These are phyloP conservation scores for Phaonia tiefii DNA, from an alignment of 2,888 invertebrate species.

Conservation along the genomic window DNA sequence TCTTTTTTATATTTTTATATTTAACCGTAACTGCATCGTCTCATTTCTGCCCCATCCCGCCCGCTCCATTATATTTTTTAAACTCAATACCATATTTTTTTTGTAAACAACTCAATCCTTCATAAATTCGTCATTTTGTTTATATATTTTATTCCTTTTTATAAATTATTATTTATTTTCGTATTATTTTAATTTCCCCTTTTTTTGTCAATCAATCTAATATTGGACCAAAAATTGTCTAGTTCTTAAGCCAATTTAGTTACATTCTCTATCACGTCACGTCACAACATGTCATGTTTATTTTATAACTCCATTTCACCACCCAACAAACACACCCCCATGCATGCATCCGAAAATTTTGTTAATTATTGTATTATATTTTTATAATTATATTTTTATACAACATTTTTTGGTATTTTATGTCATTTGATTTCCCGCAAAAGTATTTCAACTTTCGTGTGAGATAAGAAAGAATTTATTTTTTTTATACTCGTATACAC, in stretches of 20 bases:
- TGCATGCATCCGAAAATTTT: constrained; percentile 29
- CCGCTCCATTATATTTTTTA: constrained; percentile 48
- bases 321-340: background rate
- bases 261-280: constrained; percentile 8
- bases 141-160: background rate
- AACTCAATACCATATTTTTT: constrained; percentile 53
- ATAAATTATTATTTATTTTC: constrained; percentile 45
- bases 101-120: constrained; percentile 33
- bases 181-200: constrained; percentile 61
- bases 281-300: constrained; percentile 29
- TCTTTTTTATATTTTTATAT: constrained; percentile 15
- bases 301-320: too few species aligned
- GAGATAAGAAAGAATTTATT: constrained; percentile 53
- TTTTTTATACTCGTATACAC: constrained; percentile 8
- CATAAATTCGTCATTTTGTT: constrained; percentile 1
- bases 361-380: constrained; percentile 62
- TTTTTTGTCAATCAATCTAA: constrained; percentile 72
- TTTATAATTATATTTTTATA: constrained; percentile 71
- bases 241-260: constrained; percentile 80
- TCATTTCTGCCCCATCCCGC: constrained; percentile 19
- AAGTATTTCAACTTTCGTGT: constrained; percentile 17
- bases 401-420: constrained; percentile 45
- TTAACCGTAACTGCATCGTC: too few species aligned
- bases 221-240: constrained; percentile 82
- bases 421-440: constrained; percentile 42